Conservation (phyloP, 2,888 invertebrate species). For the Tetragonisca angustula region DNA sequence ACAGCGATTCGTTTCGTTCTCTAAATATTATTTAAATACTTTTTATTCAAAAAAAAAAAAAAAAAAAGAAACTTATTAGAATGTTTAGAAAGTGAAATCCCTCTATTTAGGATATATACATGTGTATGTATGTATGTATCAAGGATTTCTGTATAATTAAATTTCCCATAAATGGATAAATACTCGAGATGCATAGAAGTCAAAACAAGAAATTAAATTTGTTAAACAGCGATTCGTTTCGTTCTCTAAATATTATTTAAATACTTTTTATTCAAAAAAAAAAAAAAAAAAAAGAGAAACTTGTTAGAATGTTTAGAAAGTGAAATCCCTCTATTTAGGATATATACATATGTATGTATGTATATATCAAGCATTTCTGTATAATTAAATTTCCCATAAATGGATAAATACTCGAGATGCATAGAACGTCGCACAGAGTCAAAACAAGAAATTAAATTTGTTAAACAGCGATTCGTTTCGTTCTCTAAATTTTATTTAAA, state of each 20-base stretch:
- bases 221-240: too few species aligned
- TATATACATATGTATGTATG: too few species aligned
- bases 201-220: background rate
- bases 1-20: too few species aligned
- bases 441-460: too few species aligned
- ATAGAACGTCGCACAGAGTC: too few species aligned
- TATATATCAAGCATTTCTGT: background rate
- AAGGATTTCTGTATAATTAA: background rate
- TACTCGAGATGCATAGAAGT: background rate
- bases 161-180: background rate
- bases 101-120: too few species aligned
- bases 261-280: too few species aligned
- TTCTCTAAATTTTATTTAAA: background rate
- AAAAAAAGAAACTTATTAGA: background rate
- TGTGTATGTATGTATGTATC: too few species aligned
- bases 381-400: background rate
- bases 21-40: too few species aligned
- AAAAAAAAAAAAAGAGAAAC: background rate
- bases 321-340: background rate
- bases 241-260: too few species aligned
- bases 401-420: too few species aligned
- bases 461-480: background rate
- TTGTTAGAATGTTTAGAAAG: background rate
- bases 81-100: background rate
- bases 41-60: too few species aligned